phyloP scores from a whole-genome alignment of 2,888 invertebrate species.

The Xestia c-nigrum region DNA sequence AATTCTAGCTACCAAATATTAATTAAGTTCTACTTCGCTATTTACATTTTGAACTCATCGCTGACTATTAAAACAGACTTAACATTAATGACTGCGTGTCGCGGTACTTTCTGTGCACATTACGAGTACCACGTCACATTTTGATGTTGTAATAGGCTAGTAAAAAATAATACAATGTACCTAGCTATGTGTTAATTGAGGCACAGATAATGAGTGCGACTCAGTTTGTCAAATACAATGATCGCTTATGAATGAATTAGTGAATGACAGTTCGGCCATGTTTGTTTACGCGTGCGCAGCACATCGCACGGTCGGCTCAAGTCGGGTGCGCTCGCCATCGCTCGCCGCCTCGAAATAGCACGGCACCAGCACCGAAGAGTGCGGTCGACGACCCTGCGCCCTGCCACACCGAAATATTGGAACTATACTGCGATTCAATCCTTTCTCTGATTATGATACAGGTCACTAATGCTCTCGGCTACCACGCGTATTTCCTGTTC shows the following conservation, averaged over 20 bases:
- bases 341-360: conserved; percentile 89
- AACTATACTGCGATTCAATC: conserved; percentile 83
- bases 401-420: conserved; percentile 88
- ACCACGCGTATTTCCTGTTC: conserved; percentile 57
- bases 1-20: conserved; percentile 20
- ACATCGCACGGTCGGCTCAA: conserved; percentile 80
- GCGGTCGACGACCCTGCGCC: conserved; percentile 88
- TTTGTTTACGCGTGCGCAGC: conserved; percentile 88
- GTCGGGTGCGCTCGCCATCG: conserved; percentile 82
- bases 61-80: conserved; percentile 34
- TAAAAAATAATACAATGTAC: conserved; percentile 59
- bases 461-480: conserved; percentile 70
- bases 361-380: conserved; percentile 84
- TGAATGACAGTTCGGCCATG: conserved; percentile 90
- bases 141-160: conserved; percentile 31
- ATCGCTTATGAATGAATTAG: conserved; percentile 89
- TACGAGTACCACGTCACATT: conserved; percentile 35
- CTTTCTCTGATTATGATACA: conserved; percentile 79
- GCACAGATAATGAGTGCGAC: conserved; percentile 78
- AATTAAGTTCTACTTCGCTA: conserved; percentile 12
- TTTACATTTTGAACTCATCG: conserved; percentile 43
- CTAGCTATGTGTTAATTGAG: conserved; percentile 56
- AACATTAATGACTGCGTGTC: conserved; percentile 26
- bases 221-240: conserved; percentile 86
- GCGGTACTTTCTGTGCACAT: conserved; percentile 22